Percentiles rank a stretch among this genome's conserved stretches.
Conservation (phyloP, 2,113 vertebrate species). For the Ictalurus furcatus region DNA sequence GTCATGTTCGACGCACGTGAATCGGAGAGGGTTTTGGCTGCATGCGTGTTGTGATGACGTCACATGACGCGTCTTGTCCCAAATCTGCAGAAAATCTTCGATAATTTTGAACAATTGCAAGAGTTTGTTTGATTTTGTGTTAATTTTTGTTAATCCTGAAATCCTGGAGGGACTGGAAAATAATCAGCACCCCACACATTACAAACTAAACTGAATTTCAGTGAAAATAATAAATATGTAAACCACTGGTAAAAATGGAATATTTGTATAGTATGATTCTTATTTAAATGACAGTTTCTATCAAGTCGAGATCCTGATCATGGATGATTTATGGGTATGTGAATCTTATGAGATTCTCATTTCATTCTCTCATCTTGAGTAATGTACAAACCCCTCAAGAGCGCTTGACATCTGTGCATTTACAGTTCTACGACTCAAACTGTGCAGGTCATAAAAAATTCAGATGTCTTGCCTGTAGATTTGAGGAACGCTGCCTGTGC, state of each 20-base stretch:
- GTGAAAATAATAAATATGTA: neutral
- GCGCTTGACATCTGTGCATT: neutral
- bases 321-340: neutral
- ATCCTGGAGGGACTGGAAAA: too few species aligned
- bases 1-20: too few species aligned
- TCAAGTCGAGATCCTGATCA: neutral
- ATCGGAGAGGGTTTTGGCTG: too few species aligned
- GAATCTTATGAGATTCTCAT: neutral
- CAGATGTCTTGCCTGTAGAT: slow-evolving; percentile 2
- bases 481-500: neutral
- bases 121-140: too few species aligned
- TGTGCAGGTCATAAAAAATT: slow-evolving; percentile 14
- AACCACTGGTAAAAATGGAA: neutral
- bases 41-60: too few species aligned
- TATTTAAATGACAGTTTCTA: neutral
- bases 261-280: neutral
- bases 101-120: too few species aligned
- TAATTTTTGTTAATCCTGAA: too few species aligned
- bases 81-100: too few species aligned
- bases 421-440: neutral
- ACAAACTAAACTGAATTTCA: neutral
- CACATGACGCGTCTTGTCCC: too few species aligned
- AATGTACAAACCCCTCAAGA: neutral
- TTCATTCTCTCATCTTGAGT: slow-evolving; percentile 4
- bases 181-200: neutral